Evolutionary conservation across 2,888 invertebrate genomes (phyloP), one percentile per base, ranked within the genome.

Genomic region (Dysmachus trigonus): DNA sequence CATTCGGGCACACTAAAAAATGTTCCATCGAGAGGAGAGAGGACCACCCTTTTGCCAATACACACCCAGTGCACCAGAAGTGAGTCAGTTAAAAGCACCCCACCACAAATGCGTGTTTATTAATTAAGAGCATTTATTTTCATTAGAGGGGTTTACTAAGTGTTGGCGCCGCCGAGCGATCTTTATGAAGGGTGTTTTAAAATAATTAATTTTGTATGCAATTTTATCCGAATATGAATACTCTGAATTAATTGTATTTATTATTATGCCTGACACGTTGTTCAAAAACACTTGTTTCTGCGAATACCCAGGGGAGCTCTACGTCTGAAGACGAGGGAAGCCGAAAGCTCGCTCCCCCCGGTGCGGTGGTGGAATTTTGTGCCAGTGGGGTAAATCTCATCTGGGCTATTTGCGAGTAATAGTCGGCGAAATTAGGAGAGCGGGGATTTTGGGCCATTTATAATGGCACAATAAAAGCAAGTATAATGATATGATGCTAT

Each of bases 121-220:
- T 92, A 92, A 92, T 92, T 91, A 91, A 92, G 91, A 91, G 89
- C 91, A 91, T 92, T 92, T 91, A 90, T 92, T 92, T 92, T 90
- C 91, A 92, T 92, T 91, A 91, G 90, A 91, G 90, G 90, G 89
- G 90, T 91, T 91, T 91, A 91, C 35, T 71, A 84, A 79, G 73
- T n/a, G 47, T 76, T 73, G 51, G 76, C 86, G 73, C 41, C 84
- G 47, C 72, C 84, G 22, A 81, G 62, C 62, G 53, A 84, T 79
- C 84, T 86, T 86, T 84, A 86, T 87, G 86, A 87, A 84, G 87
- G 87, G 87, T 87, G 86, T 86, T 87, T 87, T 87, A 87, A 87
- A 87, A 87, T 86, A 87, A 87, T 87, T 87, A 87, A 87, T 87
- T 86, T 87, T 87, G 86, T 87, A 72, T 87, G 86, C 87, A 86